Conservation (phyloP, 2,888 invertebrate species). For the Plebejus argus region DNA sequence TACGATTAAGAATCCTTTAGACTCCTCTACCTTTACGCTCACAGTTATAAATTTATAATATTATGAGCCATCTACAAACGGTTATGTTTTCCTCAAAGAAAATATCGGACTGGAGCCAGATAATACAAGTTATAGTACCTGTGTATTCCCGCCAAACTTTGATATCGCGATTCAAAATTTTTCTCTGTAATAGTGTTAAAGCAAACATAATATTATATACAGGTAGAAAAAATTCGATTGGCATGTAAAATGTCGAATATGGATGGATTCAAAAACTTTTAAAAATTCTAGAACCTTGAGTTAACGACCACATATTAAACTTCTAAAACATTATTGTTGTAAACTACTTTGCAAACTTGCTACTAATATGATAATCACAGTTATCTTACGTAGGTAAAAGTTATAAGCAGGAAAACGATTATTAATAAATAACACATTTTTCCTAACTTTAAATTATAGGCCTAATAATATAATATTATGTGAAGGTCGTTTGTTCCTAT, state of each 20-base stretch:
- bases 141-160: too few species aligned
- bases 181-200: too few species aligned
- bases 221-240: too few species aligned
- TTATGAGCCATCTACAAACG: too few species aligned
- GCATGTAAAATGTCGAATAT: not conserved
- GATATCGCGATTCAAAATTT: too few species aligned
- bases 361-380: not conserved
- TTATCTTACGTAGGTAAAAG: not conserved
- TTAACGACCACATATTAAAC: not conserved
- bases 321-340: not conserved
- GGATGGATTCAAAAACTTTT: not conserved
- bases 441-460: not conserved
- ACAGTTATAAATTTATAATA: too few species aligned
- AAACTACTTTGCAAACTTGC: not conserved
- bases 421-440: not conserved
- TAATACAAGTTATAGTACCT: too few species aligned
- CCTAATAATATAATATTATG: not conserved
- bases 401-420: not conserved
- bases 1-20: too few species aligned
- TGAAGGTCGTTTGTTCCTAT: constrained; percentile 15
- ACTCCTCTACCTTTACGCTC: too few species aligned
- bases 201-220: too few species aligned
- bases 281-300: not conserved
- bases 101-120: too few species aligned
- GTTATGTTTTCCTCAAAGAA: too few species aligned